Evolutionary conservation across 1,140 invertebrate species (phyloP), one percentile per base, ranked within the genome.

Genomic region (Linepithema humile): DNA sequence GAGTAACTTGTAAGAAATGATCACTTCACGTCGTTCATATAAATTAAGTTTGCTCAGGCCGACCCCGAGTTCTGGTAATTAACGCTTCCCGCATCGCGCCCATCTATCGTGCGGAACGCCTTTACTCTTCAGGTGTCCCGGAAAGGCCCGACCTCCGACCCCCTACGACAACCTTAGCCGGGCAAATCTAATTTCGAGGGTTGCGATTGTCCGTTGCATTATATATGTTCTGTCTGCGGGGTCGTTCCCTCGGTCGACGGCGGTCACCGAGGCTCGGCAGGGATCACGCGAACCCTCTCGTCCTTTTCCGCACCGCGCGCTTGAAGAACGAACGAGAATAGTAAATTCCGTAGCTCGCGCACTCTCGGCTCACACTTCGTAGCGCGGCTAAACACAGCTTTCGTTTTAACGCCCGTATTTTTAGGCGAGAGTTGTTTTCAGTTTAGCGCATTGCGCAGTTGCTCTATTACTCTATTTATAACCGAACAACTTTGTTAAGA

Each of bases 121-220:
- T 65, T 77, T 77, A 50, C 43, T 65, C 74, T 26, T 65, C 59
- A 64, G 20, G 59, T 64, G 29, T 74, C 38, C 65, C 53, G 48
- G 85, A 82, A 84, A 67, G 86, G 87, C 69, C 72, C 75, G 85
- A 87, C 67, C 85, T 72, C 65, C 62, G 62, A 77, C 20, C 73
- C 32, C 43, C 74, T 57, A 77, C 87, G 87, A 85, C 84, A 89
- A 90, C 83, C 72, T 77, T 77, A 65, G 74, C 48, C 59, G 55
- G 50, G 83, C 86, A 89, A 91, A 91, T 91, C 85, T 90, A 91
- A 91, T 91, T 90, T 88, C 78, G 73, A 84, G 86, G 90, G 89
- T 90, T 84, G 83, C 90, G 89, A 91, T 90, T 91, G 89, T 91
- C 55, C 84, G 64, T 53, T 91, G 89, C 89, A 90, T 91, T 90